A percentile compares a stretch with the other conserved stretches of the same genome.
Conservation (phyloP, 2,888 invertebrate species). For the Microdon myrmicae region DNA sequence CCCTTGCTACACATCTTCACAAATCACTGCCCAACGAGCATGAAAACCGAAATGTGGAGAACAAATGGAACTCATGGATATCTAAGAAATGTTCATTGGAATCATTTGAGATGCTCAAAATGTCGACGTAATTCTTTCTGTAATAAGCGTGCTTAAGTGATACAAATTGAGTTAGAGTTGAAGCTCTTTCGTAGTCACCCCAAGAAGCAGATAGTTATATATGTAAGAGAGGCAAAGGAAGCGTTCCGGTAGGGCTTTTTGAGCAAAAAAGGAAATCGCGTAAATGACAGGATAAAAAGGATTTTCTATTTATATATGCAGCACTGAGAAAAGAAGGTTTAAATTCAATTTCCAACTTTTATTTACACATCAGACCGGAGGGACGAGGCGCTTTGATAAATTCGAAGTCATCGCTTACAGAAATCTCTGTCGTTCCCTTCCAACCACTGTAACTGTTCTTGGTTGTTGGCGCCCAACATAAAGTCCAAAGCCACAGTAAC, state of each 20-base stretch:
- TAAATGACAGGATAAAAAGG: conserved; percentile 52
- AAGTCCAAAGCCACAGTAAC: conserved; percentile 52
- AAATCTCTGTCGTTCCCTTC: conserved; percentile 46
- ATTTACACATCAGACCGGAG: conserved; percentile 48
- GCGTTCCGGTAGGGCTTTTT: conserved; percentile 3
- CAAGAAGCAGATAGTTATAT: conserved; percentile 13
- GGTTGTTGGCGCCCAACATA: too few relatives aligned
- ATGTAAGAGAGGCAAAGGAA: conserved; percentile 3
- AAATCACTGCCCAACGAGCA: too few relatives aligned
- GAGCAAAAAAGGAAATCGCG: conserved; percentile 44
- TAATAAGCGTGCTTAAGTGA: conserved; percentile 39
- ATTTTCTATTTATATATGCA: conserved; percentile 50
- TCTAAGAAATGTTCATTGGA: conserved; percentile 23
- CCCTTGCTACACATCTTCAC: too few relatives aligned
- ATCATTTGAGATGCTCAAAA: conserved; percentile 22
- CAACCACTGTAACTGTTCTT: too few relatives aligned
- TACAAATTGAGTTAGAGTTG: conserved; percentile 39
- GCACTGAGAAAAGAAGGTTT: conserved; percentile 50
- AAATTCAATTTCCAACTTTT: conserved; percentile 54
- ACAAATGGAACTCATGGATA: too few relatives aligned
- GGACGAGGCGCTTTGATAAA: conserved; percentile 46
- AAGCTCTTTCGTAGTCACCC: conserved; percentile 13
- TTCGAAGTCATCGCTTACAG: conserved; percentile 50
- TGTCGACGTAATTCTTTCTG: conserved; percentile 30
- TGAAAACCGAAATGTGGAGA: too few relatives aligned